Conservation (phyloP, 2,113 vertebrate genomes). For the Plestiodon gilberti region DNA sequence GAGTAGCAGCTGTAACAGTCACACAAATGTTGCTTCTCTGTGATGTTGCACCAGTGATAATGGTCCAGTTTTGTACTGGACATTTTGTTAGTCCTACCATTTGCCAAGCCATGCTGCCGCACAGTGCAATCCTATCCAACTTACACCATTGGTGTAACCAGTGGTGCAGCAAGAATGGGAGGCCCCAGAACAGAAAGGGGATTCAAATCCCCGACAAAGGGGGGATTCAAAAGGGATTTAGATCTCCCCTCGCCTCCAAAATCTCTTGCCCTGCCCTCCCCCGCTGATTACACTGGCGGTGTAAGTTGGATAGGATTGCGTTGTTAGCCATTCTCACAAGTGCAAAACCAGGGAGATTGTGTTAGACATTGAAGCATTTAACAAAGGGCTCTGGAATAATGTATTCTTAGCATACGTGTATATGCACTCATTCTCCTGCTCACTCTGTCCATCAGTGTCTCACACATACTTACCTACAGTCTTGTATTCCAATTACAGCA, state of each 20-base stretch:
- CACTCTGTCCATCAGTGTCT: background rate
- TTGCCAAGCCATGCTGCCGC: constrained; percentile 3
- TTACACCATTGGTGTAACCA: too few species aligned
- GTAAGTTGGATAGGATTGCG: constrained; percentile 25
- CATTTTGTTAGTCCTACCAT: constrained; percentile 29
- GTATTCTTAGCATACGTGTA: constrained; percentile 18
- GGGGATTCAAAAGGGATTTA: too few species aligned
- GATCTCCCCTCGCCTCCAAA: too few species aligned
- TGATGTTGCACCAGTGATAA: background rate
- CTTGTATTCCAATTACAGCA: background rate
- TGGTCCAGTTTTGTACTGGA: background rate
- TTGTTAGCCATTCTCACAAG: constrained; percentile 18
- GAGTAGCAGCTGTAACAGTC: background rate
- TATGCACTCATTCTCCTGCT: background rate
- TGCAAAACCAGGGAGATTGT: constrained; percentile 28
- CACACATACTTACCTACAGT: background rate
- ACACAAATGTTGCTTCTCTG: background rate
- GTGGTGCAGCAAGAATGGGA: too few species aligned
- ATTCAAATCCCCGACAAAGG: too few species aligned
- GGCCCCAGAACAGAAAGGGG: too few species aligned
- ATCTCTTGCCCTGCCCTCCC: too few species aligned
- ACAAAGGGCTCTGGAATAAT: constrained; percentile 46
- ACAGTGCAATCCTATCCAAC: too few species aligned
- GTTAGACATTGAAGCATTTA: constrained; percentile 34
- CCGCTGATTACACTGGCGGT: too few species aligned